These are phyloP conservation scores for Eulemur coronatus DNA, from an alignment of 2,797 vertebrate genomes.

Conservation along the genomic window DNA sequence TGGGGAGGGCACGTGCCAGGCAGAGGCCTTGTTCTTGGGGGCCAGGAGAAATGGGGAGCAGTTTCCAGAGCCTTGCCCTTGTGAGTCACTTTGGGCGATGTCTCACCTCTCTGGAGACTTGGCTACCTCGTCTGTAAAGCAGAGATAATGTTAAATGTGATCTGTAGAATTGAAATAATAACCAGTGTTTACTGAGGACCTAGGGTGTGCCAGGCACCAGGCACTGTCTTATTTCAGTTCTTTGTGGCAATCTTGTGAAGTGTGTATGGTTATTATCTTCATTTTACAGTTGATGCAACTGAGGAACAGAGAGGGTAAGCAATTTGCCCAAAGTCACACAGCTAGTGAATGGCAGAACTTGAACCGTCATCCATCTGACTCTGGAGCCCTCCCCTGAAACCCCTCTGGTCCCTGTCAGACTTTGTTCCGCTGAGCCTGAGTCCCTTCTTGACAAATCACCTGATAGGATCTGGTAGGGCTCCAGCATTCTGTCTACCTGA, in stretches of 20 bases:
- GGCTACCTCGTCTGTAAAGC: neutral
- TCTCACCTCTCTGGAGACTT: neutral
- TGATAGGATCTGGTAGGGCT: neutral
- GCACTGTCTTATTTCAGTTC: neutral
- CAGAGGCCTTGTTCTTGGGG: neutral
- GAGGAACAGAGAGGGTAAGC: neutral
- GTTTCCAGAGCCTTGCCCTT: neutral
- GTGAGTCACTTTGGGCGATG: neutral
- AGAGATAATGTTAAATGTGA: neutral
- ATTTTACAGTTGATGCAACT: neutral
- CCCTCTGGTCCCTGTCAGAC: neutral
- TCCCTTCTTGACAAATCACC: neutral
- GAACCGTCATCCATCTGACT: neutral
- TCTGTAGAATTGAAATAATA: neutral
- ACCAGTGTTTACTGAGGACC: neutral
- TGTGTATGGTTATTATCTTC: neutral
- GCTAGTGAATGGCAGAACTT: neutral
- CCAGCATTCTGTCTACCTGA: neutral
- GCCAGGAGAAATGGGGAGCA: neutral
- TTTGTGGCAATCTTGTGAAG: neutral
- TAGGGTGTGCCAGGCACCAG: accelerated
- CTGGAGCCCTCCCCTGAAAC: neutral
- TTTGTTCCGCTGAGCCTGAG: neutral
- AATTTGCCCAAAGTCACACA: neutral
- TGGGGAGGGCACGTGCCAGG: neutral